Base-by-base conservation (phyloP, 2,888 invertebrate genomes). In the Apamea sordens region DNA sequence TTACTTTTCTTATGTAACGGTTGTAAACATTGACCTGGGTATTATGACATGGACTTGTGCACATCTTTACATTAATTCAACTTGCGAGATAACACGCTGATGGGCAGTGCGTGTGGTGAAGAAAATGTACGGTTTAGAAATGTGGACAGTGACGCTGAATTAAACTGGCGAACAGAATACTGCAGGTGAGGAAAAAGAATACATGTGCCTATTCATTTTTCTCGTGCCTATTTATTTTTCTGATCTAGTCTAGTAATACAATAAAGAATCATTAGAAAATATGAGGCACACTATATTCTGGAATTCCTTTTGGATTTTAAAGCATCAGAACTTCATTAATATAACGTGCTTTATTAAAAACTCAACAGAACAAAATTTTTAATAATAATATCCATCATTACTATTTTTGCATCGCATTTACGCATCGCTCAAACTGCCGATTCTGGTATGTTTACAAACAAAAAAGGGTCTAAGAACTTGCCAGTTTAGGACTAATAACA, bases 21-120 rank as follows among this genome's bases (percentile, higher is more conserved):
- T 72, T 44, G 70, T 50, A 50, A 72, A 86, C 80, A 86, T 80
- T 84, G 85, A 85, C 86, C 86, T 69, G 77, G 0, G 13, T 50
- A 72, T 85, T 85, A 77, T 80, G 85, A 75, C 71, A 79, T 72
- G 65, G 50, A 47, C 11, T 44, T 76, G 63, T 47, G 36, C 50
- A 32, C 79, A 83, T 86, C 74, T 80, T 70, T n/a, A 67, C 65
- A 79, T 83, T 74, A 56, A 76, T 83, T 74, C 69, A 74, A 56
- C 59, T 81, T 71, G 53, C 73, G 59, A 63, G 65, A 79, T 83
- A 53, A 59, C 21, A 11, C 15, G 71, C 21, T 65, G 63, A 77
- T 79, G 56, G 6, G 36, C n/a, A 69, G 24, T n/a, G 36, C 67
- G 53, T 70, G 21, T 41, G 44, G 32, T 59, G 18, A 47, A 76